Conservation (phyloP, 2,797 vertebrate genomes). For the Brotula barbata region DNA sequence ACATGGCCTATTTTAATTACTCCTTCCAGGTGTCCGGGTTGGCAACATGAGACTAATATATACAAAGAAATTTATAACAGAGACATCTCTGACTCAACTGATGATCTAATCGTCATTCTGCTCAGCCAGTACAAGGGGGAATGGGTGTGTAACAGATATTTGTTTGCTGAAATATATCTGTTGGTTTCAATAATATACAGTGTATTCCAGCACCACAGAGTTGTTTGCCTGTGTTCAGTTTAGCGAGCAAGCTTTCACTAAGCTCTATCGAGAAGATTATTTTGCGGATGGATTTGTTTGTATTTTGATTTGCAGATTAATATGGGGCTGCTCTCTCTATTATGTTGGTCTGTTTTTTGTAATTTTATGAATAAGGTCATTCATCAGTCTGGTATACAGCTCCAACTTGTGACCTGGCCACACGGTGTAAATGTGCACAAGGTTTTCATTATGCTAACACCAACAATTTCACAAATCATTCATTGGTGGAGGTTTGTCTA, state of each 20-base stretch:
- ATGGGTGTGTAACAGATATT: slow-evolving; percentile 51
- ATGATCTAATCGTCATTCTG: slow-evolving; percentile 45
- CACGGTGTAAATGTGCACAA: slow-evolving; percentile 16
- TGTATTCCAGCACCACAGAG: slow-evolving; percentile 12
- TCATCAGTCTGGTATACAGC: slow-evolving; percentile 29
- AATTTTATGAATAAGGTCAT: slow-evolving; percentile 59
- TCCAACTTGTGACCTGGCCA: slow-evolving; percentile 14
- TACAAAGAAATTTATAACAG: slow-evolving; percentile 28
- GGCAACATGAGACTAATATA: slow-evolving; percentile 45
- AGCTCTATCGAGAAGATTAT: slow-evolving; percentile 48
- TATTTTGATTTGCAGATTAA: slow-evolving; percentile 59
- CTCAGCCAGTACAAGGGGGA: slow-evolving; percentile 26
- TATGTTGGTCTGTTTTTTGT: slow-evolving; percentile 22
- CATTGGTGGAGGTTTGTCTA: neutral
- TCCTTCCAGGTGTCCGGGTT: neutral
- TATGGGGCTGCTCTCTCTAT: slow-evolving; percentile 13
- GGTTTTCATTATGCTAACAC: slow-evolving; percentile 38
- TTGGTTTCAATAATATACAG: slow-evolving; percentile 8
- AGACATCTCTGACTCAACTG: slow-evolving; percentile 39
- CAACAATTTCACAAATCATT: slow-evolving; percentile 26
- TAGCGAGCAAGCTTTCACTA: slow-evolving; percentile 29
- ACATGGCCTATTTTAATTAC: neutral
- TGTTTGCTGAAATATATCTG: slow-evolving; percentile 35
- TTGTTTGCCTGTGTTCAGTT: slow-evolving; percentile 32
- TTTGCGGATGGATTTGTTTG: slow-evolving; percentile 30